Conservation (phyloP, 2,797 vertebrate genomes). For the Psittacula echo region DNA sequence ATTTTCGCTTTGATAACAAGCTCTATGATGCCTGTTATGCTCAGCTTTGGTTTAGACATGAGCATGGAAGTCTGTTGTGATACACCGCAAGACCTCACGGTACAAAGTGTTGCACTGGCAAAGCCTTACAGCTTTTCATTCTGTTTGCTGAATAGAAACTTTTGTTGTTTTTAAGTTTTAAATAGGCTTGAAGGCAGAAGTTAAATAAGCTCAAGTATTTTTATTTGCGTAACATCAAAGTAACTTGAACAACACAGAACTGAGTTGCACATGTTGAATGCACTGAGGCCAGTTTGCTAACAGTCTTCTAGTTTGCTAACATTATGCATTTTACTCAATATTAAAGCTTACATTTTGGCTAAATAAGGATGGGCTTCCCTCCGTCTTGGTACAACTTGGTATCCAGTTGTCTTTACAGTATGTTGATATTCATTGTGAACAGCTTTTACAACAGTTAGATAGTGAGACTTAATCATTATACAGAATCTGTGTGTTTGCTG, state of each 20-base stretch:
- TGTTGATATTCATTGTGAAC: neutral
- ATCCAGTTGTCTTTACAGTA: neutral
- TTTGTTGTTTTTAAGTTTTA: neutral
- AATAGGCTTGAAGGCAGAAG: neutral
- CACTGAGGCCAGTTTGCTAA: neutral
- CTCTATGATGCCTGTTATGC: neutral
- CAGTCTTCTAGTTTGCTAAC: neutral
- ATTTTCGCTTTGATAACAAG: neutral
- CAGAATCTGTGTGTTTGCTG: neutral
- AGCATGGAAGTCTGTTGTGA: neutral
- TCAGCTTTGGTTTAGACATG: neutral
- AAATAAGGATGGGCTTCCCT: neutral
- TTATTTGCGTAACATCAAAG: slow-evolving; percentile 11
- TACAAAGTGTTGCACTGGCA: neutral
- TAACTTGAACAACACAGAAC: neutral
- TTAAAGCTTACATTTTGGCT: neutral
- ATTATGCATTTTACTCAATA: neutral
- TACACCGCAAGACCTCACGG: neutral
- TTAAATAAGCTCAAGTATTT: neutral
- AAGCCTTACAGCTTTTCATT: neutral
- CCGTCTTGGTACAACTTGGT: neutral
- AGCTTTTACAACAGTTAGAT: neutral
- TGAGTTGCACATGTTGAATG: neutral
- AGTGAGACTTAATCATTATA: neutral
- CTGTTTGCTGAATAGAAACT: neutral